Percentiles rank a stretch among this genome's conserved stretches.
Conservation (phyloP, 1,140 invertebrate species). For the Sitodiplosis mosellana region DNA sequence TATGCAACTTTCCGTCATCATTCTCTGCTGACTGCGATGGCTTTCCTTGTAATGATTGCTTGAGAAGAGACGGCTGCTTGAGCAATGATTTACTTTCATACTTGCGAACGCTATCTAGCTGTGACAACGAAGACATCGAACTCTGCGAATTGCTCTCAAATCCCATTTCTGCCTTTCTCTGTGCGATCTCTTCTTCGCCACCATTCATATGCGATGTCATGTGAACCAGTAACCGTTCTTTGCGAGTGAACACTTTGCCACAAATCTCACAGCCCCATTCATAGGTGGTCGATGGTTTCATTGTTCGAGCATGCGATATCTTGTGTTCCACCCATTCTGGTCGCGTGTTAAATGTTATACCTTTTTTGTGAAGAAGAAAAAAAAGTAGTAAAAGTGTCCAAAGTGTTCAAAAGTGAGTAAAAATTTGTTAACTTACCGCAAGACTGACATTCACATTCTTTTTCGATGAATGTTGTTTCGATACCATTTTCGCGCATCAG, state of each 20-base stretch:
- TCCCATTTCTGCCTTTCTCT: neutral
- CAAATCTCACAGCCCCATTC: constrained; percentile 25
- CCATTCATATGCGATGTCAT: constrained; percentile 7
- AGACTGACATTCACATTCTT: constrained; percentile 13
- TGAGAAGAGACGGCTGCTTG: neutral
- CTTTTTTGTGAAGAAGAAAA: no score
- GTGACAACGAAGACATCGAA: constrained; percentile 1
- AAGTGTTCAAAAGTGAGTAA: no score
- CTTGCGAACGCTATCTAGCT: neutral
- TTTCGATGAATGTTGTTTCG: constrained; percentile 16
- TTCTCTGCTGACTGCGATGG: neutral
- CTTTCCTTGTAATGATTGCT: neutral
- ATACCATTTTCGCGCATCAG: constrained; percentile 9
- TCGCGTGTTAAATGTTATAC: constrained; percentile 14
- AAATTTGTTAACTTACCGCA: no score
- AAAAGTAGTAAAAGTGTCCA: no score
- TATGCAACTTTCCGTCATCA: constrained; percentile 3
- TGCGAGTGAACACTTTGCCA: constrained; percentile 21
- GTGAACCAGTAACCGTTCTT: constrained; percentile 23
- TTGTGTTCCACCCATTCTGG: constrained; percentile 24
- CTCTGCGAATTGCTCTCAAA: constrained; percentile 4
- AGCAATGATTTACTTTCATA: constrained; percentile 1
- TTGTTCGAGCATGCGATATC: constrained; percentile 17
- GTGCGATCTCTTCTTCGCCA: neutral
- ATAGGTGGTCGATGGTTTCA: constrained; percentile 20